Conservation (phyloP, 2,888 invertebrate genomes). For the Chymomyza caudatula region DNA sequence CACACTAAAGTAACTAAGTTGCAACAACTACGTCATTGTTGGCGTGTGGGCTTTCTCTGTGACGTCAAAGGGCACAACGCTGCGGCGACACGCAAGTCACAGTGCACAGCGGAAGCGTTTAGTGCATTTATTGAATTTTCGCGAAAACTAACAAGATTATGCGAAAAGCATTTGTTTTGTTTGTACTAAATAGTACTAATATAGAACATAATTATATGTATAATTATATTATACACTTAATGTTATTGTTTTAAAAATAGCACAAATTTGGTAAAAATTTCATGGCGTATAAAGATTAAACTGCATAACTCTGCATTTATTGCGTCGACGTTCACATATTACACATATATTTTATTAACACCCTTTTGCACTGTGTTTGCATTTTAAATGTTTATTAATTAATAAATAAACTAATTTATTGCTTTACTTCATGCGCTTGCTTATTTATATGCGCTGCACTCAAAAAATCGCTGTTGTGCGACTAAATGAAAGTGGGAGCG, state of each 20-base stretch:
- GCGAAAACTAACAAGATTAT: constrained; percentile 5
- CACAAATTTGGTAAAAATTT: constrained; percentile 12
- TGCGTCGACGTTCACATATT: neutral
- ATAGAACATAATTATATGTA: constrained; percentile 14
- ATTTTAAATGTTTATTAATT: neutral
- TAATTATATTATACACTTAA: constrained; percentile 12
- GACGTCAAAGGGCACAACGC: constrained; percentile 51
- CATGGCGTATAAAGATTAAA: neutral
- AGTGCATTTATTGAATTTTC: constrained; percentile 56
- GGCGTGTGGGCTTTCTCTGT: constrained; percentile 13
- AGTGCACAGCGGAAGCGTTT: constrained; percentile 12
- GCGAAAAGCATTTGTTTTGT: constrained; percentile 3
- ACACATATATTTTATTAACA: neutral
- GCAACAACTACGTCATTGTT: constrained; percentile 20
- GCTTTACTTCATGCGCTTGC: neutral
- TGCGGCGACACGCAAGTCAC: neutral
- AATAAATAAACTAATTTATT: neutral
- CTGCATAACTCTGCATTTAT: neutral
- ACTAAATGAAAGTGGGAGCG: neutral
- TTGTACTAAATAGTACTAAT: neutral
- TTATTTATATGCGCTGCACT: neutral
- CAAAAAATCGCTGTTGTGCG: neutral
- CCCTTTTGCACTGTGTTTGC: neutral
- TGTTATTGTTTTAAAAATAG: constrained; percentile 17
- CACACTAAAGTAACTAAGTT: neutral